Evolutionary conservation across 2,888 invertebrate species (phyloP).

Genomic region (Leptinotarsa rubiginosa): DNA sequence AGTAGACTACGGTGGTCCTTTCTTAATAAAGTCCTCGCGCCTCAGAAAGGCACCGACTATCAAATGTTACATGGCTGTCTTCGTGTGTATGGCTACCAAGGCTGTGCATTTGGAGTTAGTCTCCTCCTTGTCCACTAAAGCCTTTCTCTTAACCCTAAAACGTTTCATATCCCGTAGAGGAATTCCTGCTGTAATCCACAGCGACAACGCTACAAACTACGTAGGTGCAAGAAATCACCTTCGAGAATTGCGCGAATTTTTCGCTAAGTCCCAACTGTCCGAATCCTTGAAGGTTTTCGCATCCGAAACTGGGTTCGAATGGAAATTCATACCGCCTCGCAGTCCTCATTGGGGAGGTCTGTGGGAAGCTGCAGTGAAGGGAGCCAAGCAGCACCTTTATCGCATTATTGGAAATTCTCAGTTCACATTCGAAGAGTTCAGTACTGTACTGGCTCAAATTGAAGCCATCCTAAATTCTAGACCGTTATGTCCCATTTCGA

Average conservation of each 20-base stretch:
- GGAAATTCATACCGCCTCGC: conserved; percentile 32
- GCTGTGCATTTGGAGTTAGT: conserved; percentile 36
- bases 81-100: conserved; percentile 33
- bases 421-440: conserved; percentile 28
- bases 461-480: conserved; percentile 33
- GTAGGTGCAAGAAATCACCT: conserved; percentile 23
- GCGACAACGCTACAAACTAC: conserved; percentile 21
- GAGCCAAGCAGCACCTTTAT: conserved; percentile 18
- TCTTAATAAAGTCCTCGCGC: conserved; percentile 39
- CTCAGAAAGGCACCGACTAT: conserved; percentile 34
- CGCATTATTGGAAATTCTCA: conserved; percentile 24
- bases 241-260: conserved; percentile 26
- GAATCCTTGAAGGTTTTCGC: conserved; percentile 5
- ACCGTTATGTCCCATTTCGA: conserved; percentile 19
- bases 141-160: conserved; percentile 32
- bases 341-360: conserved; percentile 29
- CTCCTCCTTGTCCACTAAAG: conserved; percentile 28
- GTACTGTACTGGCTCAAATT: conserved; percentile 23
- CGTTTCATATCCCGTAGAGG: conserved; percentile 36
- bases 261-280: not conserved
- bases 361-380: conserved; percentile 31
- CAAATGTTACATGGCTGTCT: conserved; percentile 35
- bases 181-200: conserved; percentile 28
- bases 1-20: conserved; percentile 46
- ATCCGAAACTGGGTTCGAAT: conserved; percentile 9